Evolutionary conservation across 37 sponge, comb jelly and placozoan genomes (phyloP).

Genomic region (Theonella swinhoei): DNA sequence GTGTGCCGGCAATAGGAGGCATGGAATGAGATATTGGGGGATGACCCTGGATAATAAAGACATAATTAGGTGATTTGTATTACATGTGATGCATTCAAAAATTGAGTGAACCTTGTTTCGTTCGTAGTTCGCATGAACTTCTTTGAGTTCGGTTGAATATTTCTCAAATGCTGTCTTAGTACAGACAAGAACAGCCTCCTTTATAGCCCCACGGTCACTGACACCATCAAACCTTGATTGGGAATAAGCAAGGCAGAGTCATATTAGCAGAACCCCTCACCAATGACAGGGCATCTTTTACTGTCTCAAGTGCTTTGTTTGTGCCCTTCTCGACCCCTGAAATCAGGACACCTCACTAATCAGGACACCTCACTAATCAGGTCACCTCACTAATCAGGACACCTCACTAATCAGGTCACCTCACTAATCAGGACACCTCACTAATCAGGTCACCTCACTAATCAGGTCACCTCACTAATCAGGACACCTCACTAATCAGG

Average conservation of each 20-base stretch:
- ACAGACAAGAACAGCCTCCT: constrained; percentile 24
- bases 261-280: too few relatives aligned
- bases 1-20: constrained; percentile 69
- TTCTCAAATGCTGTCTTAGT: constrained; percentile 23
- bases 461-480: too few relatives aligned
- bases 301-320: too few relatives aligned
- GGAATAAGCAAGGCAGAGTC: background rate
- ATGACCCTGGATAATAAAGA: constrained; percentile 30
- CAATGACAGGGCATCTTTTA: too few relatives aligned
- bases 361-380: too few relatives aligned
- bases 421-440: too few relatives aligned
- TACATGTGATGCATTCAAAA: background rate
- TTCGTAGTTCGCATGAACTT: constrained; percentile 68
- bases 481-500: too few relatives aligned
- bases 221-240: constrained; percentile 37
- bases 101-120: constrained; percentile 86
- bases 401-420: too few relatives aligned
- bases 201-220: constrained; percentile 19
- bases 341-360: too few relatives aligned
- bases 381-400: too few relatives aligned
- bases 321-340: too few relatives aligned
- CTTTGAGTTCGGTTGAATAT: constrained; percentile 77
- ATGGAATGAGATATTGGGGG: constrained; percentile 51
- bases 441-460: too few relatives aligned
- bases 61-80: background rate